Base-by-base conservation (phyloP, 2,797 vertebrate genomes). In the Liasis olivaceus region DNA sequence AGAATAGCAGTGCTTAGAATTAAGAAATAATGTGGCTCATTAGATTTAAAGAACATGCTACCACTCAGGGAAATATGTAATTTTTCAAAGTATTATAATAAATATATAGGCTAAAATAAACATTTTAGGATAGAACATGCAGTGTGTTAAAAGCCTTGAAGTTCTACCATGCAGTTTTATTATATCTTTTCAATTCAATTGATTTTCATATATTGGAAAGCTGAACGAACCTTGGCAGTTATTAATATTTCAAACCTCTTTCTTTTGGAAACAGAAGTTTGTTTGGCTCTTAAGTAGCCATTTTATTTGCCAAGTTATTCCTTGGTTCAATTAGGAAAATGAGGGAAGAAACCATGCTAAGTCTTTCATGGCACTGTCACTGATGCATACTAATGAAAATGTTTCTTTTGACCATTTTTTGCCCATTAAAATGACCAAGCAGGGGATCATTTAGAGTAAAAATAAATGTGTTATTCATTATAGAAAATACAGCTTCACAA, bases 241-340 rank as follows among this genome's bases (percentile, higher is more conserved):
- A 14, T 36, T 6, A 12, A 0, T 59, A 56, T 91, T 92, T 89
- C 69, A 85, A 92, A 90, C 89, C 54, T 31, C 2, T 89, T 47
- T 31, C 2, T 89, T 47, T 93, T 66, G 92, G 59, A 47, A 94
- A 66, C 7, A 26, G 90, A 54, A 89, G 42, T 4, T 91, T 26
- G 0, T 26, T 93, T 93, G 91, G 31, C 93, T 94, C 28, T 91
- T 59, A 94, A n/a, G 51, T 62, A 89, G 91, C 51, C 4, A 0
- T 94, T 94, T 91, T 89, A 31, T 88, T 47, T 51, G 58, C 4
- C 12, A 95, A 89, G 22, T 89, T 92, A 90, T 93, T 89, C 22
- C 64, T 28, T 93, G 54, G 1, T 92, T 5, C 66, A 51, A 59
- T 2, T 93, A 87, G 28, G 90, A 85, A 90, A 94, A 47, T 66